phyloP scores from a whole-genome alignment of 92 coral and sea anemone genomes.

The Palythoa heliodiscus region DNA sequence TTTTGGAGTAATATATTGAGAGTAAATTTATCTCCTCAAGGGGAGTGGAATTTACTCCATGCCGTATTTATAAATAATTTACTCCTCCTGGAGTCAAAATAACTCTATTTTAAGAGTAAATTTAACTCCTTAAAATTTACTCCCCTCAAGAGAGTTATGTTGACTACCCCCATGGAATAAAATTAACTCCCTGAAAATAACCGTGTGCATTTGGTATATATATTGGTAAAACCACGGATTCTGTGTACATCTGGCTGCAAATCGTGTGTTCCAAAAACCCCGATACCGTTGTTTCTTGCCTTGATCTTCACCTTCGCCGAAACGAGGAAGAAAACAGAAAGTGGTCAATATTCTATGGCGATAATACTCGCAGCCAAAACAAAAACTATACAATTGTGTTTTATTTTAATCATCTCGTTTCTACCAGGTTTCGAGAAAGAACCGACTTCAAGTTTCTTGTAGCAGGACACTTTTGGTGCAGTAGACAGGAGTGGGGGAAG shows the following conservation, averaged over 20 bases:
- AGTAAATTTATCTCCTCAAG: constrained; percentile 6
- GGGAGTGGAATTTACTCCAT: constrained; percentile 27
- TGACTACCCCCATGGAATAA: constrained; percentile 27
- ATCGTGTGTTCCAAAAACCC: constrained; percentile 23
- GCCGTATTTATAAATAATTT: neutral
- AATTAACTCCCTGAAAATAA: constrained; percentile 17
- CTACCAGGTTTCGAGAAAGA: constrained; percentile 17
- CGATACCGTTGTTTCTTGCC: constrained; percentile 35
- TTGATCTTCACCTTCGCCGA: constrained; percentile 41
- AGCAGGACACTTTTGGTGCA: constrained; percentile 38
- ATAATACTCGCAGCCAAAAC: too few species aligned
- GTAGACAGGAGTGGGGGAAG: constrained; percentile 27
- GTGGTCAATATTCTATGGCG: too few species aligned
- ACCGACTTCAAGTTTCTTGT: constrained; percentile 28
- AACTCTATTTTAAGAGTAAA: constrained; percentile 22
- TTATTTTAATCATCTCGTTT: constrained; percentile 26
- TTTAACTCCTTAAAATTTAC: constrained; percentile 19
- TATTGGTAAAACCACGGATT: constrained; percentile 29
- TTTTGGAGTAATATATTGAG: constrained; percentile 11
- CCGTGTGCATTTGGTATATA: constrained; percentile 36
- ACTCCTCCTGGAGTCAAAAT: constrained; percentile 4
- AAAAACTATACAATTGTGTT: constrained; percentile 17
- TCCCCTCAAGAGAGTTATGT: constrained; percentile 23
- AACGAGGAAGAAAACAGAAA: too few species aligned
- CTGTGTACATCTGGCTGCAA: constrained; percentile 34